Percentiles rank a stretch among this genome's conserved stretches.
Conservation (phyloP, 2,113 vertebrate genomes). For the Bagarius yarrelli region DNA sequence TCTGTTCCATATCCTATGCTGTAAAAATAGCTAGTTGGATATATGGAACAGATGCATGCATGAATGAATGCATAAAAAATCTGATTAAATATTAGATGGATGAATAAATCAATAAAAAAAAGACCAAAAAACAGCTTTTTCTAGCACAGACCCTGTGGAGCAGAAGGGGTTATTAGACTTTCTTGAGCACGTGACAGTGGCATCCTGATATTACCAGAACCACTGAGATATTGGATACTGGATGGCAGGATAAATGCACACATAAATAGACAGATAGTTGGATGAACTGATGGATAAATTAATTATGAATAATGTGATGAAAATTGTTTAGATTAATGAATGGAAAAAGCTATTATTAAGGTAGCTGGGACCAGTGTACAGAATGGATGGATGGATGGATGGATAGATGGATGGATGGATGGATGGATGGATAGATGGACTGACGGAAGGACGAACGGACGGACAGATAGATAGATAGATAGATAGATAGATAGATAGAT, state of each 20-base stretch:
- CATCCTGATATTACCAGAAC: too few relatives aligned
- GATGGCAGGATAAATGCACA: too few relatives aligned
- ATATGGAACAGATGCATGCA: neutral
- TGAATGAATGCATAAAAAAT: neutral
- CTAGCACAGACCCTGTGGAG: neutral
- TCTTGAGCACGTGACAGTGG: neutral
- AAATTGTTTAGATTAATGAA: too few relatives aligned
- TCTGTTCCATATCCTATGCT: neutral
- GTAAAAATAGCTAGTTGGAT: neutral
- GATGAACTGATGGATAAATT: too few relatives aligned
- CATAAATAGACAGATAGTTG: neutral
- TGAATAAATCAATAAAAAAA: conserved; percentile 1
- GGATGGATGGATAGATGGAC: neutral
- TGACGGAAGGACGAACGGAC: too few relatives aligned
- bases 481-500: too few relatives aligned
- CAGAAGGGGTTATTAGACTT: neutral
- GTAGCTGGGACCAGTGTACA: too few relatives aligned
- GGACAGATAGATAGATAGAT: too few relatives aligned
- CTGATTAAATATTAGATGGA: neutral
- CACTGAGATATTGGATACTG: neutral
- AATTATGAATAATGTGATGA: neutral
- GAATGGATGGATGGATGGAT: neutral
- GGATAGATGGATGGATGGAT: too few relatives aligned
- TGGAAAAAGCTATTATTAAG: too few relatives aligned
- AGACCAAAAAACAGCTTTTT: neutral